phyloP scores from a whole-genome alignment of 2,113 vertebrate species.

The Agapornis roseicollis region DNA sequence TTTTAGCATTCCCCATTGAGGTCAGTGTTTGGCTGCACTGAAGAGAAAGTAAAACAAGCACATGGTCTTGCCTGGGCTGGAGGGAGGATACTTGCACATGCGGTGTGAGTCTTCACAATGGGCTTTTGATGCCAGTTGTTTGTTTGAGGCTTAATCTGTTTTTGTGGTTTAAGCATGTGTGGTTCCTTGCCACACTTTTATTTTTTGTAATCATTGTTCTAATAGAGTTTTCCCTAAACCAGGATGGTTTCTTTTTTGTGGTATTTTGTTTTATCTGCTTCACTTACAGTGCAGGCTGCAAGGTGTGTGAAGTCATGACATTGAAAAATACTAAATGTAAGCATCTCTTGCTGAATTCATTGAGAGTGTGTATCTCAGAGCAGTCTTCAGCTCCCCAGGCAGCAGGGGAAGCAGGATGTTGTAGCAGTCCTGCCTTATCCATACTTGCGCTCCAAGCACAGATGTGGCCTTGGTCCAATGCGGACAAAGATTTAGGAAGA shows the following conservation, averaged over 20 bases:
- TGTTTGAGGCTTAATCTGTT: not conserved
- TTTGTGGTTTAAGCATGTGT: not conserved
- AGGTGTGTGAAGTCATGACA: not conserved
- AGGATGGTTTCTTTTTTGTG: not conserved
- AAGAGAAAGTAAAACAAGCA: not conserved
- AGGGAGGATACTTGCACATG: not conserved
- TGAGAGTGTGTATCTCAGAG: not conserved
- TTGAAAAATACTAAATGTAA: not conserved
- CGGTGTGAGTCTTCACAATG: not conserved
- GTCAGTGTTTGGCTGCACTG: not conserved
- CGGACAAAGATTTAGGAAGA: not conserved
- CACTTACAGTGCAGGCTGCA: not conserved
- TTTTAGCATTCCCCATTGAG: not conserved
- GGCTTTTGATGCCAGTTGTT: not conserved
- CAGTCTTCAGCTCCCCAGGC: not conserved
- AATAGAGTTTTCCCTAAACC: not conserved
- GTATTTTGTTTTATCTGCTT: not conserved
- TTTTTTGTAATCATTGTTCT: not conserved
- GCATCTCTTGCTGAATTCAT: not conserved
- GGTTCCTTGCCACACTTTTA: not conserved
- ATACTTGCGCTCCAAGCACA: not conserved
- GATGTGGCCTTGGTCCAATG: not conserved
- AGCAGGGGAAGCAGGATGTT: accelerated
- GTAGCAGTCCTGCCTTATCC: not conserved
- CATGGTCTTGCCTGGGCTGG: not conserved